These are phyloP conservation scores for Microhierax caerulescens DNA, from an alignment of 2,797 vertebrate species.

Conservation along the genomic window DNA sequence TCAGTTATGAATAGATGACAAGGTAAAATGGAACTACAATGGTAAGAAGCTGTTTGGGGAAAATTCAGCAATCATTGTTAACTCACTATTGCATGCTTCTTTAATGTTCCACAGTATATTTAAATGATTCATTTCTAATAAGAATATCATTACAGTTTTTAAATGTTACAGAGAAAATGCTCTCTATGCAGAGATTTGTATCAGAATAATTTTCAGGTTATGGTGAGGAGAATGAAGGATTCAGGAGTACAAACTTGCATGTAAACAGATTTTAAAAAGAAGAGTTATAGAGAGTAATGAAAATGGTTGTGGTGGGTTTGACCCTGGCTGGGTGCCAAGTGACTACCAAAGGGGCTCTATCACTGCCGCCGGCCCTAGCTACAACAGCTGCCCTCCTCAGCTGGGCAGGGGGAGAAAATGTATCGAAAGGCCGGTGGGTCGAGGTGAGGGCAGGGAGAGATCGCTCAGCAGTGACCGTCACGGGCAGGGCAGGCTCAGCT, in stretches of 20 bases:
- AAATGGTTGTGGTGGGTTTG: not conserved
- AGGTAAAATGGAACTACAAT: not conserved
- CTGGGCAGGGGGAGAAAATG: not conserved
- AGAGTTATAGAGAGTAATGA: not conserved
- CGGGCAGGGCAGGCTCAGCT: rapidly evolving
- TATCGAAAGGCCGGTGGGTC: rapidly evolving
- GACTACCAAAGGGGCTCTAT: not conserved
- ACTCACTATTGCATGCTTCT: not conserved
- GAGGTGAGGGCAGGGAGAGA: not conserved
- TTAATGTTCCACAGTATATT: not conserved
- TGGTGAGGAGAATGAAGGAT: not conserved
- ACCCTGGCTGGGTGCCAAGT: rapidly evolving
- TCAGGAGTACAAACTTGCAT: not conserved
- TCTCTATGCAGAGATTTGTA: not conserved
- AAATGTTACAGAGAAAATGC: not conserved
- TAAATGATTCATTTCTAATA: not conserved
- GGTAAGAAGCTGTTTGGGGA: not conserved
- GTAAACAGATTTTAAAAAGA: not conserved
- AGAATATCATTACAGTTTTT: not conserved
- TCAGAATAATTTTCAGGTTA: not conserved
- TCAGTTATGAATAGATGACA: conserved; percentile 1
- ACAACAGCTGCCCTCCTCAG: rapidly evolving
- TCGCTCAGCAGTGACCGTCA: rapidly evolving
- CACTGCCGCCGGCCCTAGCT: no score
- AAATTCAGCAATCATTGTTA: not conserved